Evolutionary conservation across 2,797 vertebrate species (phyloP).

Genomic region (Sebastes glaucus): DNA sequence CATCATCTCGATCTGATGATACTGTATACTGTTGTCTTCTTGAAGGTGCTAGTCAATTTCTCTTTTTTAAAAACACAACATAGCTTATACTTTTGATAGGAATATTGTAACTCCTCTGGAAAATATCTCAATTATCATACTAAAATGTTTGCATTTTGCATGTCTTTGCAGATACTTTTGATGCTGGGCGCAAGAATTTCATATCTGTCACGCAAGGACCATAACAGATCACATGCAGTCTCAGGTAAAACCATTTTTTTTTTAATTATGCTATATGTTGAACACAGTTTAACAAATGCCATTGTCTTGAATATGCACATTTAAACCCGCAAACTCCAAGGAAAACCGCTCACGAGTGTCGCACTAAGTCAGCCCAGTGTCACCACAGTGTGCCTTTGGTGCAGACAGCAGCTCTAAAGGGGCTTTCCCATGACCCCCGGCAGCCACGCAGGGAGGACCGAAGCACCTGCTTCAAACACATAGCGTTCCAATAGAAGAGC

Average conservation of each 20-base stretch:
- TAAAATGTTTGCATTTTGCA: background rate
- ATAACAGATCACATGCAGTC: conserved; percentile 82
- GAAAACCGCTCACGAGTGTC: conserved; percentile 27
- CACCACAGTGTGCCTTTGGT: conserved; percentile 51
- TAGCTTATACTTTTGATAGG: background rate
- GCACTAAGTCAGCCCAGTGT: conserved; percentile 7
- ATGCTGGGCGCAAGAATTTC: conserved; percentile 35
- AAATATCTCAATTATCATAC: background rate
- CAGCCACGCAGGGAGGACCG: conserved; percentile 45
- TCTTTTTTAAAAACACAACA: background rate
- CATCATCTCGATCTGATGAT: background rate
- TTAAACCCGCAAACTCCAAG: background rate
- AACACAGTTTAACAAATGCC: background rate
- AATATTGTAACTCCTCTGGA: background rate
- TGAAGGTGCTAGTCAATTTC: background rate
- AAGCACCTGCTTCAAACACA: conserved; percentile 60
- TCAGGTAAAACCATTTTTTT: conserved; percentile 74
- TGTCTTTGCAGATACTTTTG: conserved; percentile 63
- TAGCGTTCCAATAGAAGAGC: conserved; percentile 12
- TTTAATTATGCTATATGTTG: background rate
- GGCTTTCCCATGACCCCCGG: conserved; percentile 80
- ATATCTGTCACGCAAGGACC: conserved; percentile 46
- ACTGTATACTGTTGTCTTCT: background rate
- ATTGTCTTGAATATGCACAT: background rate
- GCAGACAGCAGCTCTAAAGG: conserved; percentile 57